A percentile compares a stretch with the other conserved stretches of the same genome.
Evolutionary conservation across 2,797 vertebrate species (phyloP).

Genomic region (Catamblyrhynchus diadema): DNA sequence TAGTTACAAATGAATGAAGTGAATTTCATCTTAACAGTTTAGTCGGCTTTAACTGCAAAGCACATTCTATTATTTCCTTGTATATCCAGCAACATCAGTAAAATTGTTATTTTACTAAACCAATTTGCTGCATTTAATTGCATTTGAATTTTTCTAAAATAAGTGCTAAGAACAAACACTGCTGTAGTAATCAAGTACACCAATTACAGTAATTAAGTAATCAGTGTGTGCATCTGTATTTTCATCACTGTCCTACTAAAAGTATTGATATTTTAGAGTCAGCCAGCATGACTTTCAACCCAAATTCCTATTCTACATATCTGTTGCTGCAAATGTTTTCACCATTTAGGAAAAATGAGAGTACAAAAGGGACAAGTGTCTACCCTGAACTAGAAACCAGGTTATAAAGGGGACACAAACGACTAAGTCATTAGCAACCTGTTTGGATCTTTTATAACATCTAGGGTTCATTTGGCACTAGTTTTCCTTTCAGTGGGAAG

Average conservation of each 20-base stretch:
- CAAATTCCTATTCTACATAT: rapidly evolving
- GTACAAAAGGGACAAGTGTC: neutral
- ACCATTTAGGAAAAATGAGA: neutral
- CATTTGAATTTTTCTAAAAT: neutral
- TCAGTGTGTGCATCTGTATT: neutral
- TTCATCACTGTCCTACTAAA: neutral
- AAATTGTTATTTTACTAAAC: neutral
- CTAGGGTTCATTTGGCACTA: neutral
- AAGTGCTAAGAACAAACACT: neutral
- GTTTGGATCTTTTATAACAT: neutral
- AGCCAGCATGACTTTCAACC: neutral
- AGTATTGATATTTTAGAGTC: neutral
- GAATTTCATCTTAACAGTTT: neutral
- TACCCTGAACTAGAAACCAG: neutral
- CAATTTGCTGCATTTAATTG: neutral
- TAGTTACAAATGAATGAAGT: neutral
- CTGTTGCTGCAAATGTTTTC: neutral
- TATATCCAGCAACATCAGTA: neutral
- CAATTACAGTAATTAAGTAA: neutral
- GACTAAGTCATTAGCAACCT: neutral
- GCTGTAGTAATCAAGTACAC: neutral
- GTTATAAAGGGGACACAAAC: neutral
- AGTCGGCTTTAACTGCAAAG: neutral
- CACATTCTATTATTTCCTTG: neutral
- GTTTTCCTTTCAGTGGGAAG: neutral